Conservation (phyloP, 2,797 vertebrate genomes). For the Gambusia yucatana region DNA sequence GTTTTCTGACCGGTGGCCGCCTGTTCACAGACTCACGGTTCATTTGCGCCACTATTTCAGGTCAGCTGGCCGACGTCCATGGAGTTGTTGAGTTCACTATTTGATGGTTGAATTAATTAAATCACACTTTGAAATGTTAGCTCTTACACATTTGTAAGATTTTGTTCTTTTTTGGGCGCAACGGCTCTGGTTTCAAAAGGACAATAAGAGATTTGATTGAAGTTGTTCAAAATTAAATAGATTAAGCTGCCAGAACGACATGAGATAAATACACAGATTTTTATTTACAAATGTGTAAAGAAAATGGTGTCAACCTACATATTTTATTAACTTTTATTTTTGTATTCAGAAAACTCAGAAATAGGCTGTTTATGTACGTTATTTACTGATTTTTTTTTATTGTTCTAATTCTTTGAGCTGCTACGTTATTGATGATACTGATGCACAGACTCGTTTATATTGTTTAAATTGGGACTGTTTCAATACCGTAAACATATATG, state of each 20-base stretch:
- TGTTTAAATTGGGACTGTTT: slow-evolving; percentile 51
- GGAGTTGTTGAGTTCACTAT: not conserved
- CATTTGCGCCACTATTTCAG: slow-evolving; percentile 40
- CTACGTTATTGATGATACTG: slow-evolving; percentile 36
- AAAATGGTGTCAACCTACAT: not conserved
- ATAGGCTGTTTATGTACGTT: slow-evolving; percentile 20
- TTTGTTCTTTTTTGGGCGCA: not conserved
- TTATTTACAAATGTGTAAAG: not conserved
- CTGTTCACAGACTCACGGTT: slow-evolving; percentile 25
- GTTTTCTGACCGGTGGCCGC: not conserved
- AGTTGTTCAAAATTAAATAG: not conserved
- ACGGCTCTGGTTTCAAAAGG: not conserved
- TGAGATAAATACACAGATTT: not conserved
- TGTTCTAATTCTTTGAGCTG: slow-evolving; percentile 25
- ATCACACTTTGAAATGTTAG: not conserved
- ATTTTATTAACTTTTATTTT: not conserved
- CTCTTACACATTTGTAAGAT: not conserved
- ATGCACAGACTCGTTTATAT: slow-evolving; percentile 45
- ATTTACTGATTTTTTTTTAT: slow-evolving; percentile 37
- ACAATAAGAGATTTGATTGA: not conserved
- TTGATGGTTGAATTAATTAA: not conserved
- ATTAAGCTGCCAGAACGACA: not conserved
- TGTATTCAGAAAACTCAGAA: not conserved
- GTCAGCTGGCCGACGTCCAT: slow-evolving; percentile 18
- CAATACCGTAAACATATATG: slow-evolving; percentile 34